These are phyloP conservation scores for Mystacides longicornis DNA, from an alignment of 2,888 invertebrate species.

Conservation along the genomic window DNA sequence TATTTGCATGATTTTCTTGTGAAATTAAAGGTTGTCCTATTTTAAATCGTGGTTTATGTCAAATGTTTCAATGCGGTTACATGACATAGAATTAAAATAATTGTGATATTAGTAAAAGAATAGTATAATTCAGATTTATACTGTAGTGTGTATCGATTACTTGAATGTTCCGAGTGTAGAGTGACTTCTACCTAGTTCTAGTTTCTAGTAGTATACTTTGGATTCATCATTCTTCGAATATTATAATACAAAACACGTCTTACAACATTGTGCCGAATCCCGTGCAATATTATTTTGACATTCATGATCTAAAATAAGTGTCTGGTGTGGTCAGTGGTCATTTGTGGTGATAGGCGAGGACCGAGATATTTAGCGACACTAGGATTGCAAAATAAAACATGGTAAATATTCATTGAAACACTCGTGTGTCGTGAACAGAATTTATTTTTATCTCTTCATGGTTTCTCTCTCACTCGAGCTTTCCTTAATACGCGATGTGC, in stretches of 20 bases:
- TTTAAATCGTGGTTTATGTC: constrained; percentile 14
- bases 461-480: not conserved
- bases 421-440: too few species aligned
- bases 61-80: constrained; percentile 12
- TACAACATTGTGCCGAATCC: constrained; percentile 18
- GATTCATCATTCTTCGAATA: not conserved
- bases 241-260: constrained; percentile 9
- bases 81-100: constrained; percentile 10
- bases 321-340: constrained; percentile 8
- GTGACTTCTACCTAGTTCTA: not conserved
- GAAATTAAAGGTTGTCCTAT: constrained; percentile 19
- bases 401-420: constrained; percentile 8
- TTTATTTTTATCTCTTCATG: not conserved
- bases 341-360: not conserved
- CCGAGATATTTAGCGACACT: constrained; percentile 18
- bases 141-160: constrained; percentile 19
- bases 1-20: constrained; percentile 22
- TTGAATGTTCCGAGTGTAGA: constrained; percentile 5
- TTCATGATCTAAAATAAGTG: constrained; percentile 24
- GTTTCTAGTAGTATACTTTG: not conserved
- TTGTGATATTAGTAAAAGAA: constrained; percentile 18
- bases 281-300: constrained; percentile 23
- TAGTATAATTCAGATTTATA: constrained; percentile 20
- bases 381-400: constrained; percentile 24
- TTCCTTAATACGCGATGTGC: too few species aligned